Evolutionary conservation across 2,797 vertebrate genomes (phyloP).

Genomic region (Poeciliopsis paucimaculata): DNA sequence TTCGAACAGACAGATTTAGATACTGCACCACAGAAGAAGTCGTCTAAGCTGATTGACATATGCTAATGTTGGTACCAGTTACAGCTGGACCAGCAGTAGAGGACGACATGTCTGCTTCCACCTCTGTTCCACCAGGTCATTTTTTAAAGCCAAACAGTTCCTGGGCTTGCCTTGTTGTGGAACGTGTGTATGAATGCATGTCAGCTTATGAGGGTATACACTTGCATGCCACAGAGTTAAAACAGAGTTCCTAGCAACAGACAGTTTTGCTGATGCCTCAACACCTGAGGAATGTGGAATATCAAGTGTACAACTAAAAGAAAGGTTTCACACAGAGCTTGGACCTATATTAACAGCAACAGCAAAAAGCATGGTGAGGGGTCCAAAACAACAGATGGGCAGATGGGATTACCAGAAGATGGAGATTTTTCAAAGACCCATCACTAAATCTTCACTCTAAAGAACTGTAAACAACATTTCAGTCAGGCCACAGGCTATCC

Average conservation of each 20-base stretch:
- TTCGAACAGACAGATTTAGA: conserved; percentile 63
- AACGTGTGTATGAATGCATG: conserved; percentile 22
- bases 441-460: conserved; percentile 32
- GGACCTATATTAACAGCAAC: conserved; percentile 58
- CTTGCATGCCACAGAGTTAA: conserved; percentile 16
- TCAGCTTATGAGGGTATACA: conserved; percentile 15
- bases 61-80: conserved; percentile 74
- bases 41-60: conserved; percentile 51
- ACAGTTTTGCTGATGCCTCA: conserved; percentile 33
- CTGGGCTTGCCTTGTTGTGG: conserved; percentile 31
- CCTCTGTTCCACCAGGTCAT: conserved; percentile 30
- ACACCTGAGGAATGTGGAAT: conserved; percentile 13
- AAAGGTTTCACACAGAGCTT: conserved; percentile 65
- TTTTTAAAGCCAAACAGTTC: conserved; percentile 37
- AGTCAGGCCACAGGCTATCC: conserved; percentile 27
- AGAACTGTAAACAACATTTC: conserved; percentile 27
- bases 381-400: conserved; percentile 68
- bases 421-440: conserved; percentile 41
- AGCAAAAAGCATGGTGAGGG: conserved; percentile 63
- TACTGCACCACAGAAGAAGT: conserved; percentile 33
- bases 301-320: conserved; percentile 29
- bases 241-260: conserved; percentile 36
- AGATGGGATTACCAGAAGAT: conserved; percentile 69
- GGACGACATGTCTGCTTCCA: conserved; percentile 23
- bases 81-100: conserved; percentile 64